A percentile compares a stretch with the other conserved stretches of the same genome.
Conservation (phyloP, 2,888 invertebrate species). For the Sinohyriopsis cumingii region DNA sequence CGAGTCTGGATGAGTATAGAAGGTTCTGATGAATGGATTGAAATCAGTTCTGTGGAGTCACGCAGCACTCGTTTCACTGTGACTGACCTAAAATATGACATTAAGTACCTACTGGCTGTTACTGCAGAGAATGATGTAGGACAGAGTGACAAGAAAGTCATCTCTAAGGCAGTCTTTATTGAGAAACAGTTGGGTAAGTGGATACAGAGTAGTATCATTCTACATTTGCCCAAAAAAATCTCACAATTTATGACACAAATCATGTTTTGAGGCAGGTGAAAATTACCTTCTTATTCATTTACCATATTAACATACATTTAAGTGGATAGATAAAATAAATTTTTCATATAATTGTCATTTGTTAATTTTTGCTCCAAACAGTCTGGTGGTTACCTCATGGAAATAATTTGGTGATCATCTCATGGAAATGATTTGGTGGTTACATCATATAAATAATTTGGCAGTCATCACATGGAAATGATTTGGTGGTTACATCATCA, state of each 20-base stretch:
- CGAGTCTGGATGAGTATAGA: constrained; percentile 58
- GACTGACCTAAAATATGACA: constrained; percentile 57
- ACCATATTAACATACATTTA: too few relatives aligned
- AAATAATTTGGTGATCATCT: too few relatives aligned
- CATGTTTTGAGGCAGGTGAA: not conserved
- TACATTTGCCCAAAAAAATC: not conserved
- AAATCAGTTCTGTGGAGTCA: constrained; percentile 49
- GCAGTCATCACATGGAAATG: too few relatives aligned
- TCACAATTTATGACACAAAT: not conserved
- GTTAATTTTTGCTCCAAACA: too few relatives aligned
- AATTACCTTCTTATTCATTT: not conserved
- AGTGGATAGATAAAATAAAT: too few relatives aligned
- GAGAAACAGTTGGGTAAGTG: constrained; percentile 63
- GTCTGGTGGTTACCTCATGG: too few relatives aligned
- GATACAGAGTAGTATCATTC: not conserved
- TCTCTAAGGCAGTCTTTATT: constrained; percentile 50
- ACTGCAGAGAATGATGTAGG: constrained; percentile 70
- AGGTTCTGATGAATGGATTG: constrained; percentile 54
- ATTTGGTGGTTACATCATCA: too few relatives aligned
- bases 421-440: too few relatives aligned
- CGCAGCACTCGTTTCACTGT: constrained; percentile 46
- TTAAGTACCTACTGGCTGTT: constrained; percentile 68
- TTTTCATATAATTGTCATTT: too few relatives aligned
- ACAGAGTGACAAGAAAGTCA: constrained; percentile 51
- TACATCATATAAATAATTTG: too few relatives aligned